Percentiles rank a stretch among this genome's conserved stretches.
phyloP scores from a whole-genome alignment of 1,140 invertebrate species.

The Nasonia giraulti region DNA sequence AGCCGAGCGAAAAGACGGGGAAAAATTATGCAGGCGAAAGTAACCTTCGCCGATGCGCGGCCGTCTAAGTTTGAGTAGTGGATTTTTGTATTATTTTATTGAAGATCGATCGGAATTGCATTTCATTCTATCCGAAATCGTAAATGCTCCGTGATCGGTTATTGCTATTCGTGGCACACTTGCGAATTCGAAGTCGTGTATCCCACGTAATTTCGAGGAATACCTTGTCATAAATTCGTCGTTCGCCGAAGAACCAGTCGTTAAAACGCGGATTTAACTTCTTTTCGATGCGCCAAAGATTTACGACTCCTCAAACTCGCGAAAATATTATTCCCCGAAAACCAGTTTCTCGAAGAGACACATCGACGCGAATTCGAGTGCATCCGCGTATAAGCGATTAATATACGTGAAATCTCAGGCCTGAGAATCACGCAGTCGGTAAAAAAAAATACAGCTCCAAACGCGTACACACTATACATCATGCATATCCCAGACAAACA shows the following conservation, averaged over 20 bases:
- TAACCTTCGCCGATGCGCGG: background rate
- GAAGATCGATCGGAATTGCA: too few species aligned
- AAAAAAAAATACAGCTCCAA: background rate
- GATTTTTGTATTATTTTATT: background rate
- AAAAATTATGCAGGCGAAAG: too few species aligned
- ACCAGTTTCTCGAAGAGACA: background rate
- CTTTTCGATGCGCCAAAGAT: background rate
- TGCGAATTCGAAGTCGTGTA: too few species aligned
- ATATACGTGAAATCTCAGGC: background rate
- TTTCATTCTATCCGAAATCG: too few species aligned
- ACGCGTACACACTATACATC: too few species aligned
- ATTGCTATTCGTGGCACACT: too few species aligned
- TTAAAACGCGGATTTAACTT: too few species aligned
- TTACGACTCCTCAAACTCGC: background rate
- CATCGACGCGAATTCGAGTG: background rate
- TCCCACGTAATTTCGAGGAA: too few species aligned
- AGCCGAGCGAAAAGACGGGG: background rate
- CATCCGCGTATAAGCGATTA: background rate
- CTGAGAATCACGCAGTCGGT: background rate
- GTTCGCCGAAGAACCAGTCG: too few species aligned
- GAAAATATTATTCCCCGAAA: background rate
- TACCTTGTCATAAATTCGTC: too few species aligned
- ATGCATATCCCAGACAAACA: background rate
- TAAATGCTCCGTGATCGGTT: too few species aligned
- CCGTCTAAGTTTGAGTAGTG: background rate